These are phyloP conservation scores for Aporophyla nigra DNA, from an alignment of 2,888 invertebrate species.

Conservation along the genomic window DNA sequence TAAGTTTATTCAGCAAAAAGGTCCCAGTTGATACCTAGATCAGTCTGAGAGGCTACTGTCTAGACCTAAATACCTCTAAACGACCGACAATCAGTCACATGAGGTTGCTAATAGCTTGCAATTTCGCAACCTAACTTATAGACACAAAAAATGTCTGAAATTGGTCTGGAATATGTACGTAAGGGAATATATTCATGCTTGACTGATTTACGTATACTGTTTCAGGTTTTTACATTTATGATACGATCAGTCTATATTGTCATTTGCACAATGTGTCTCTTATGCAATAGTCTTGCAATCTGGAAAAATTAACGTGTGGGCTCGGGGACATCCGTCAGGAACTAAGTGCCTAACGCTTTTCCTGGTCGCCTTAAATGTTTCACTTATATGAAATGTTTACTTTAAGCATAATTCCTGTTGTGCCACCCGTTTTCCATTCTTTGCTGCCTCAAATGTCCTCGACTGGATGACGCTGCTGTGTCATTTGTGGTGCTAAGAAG, in stretches of 20 bases:
- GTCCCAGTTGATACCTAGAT: conserved; percentile 8
- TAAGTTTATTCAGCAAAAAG: conserved; percentile 11
- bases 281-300: no score
- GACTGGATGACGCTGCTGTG: no score
- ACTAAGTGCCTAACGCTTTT: no score
- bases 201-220: not conserved
- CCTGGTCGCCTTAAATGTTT: no score
- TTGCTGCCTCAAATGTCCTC: no score
- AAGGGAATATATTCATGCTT: not conserved
- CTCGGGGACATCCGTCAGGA: no score
- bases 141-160: conserved; percentile 21
- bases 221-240: not conserved
- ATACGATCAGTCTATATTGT: not conserved
- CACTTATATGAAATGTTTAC: no score
- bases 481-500: no score
- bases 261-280: not conserved
- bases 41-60: conserved; percentile 17
- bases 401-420: no score
- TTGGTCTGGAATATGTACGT: not conserved
- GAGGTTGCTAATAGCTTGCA: conserved; percentile 18
- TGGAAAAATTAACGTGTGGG: no score
- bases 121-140: conserved; percentile 23
- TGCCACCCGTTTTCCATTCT: no score
- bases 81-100: conserved; percentile 35
- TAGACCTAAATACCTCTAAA: conserved; percentile 35